A percentile compares a stretch with the other conserved stretches of the same genome.
Evolutionary conservation across 1,140 invertebrate species (phyloP).

Genomic region (Halyomorpha halys): DNA sequence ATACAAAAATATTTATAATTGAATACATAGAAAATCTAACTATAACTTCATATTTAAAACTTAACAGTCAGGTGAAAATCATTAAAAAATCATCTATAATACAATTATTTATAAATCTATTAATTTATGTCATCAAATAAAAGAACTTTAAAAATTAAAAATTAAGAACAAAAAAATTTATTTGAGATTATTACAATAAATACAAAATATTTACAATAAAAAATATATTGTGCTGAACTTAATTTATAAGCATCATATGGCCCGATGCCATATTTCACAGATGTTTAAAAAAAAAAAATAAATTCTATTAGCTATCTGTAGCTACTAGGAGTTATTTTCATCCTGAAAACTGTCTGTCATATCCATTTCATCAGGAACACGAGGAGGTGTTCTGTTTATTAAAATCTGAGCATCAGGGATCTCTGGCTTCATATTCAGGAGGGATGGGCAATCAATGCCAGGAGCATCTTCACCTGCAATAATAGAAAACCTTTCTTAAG

Average conservation of each 20-base stretch:
- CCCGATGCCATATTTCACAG: too few species aligned
- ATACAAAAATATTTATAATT: too few species aligned
- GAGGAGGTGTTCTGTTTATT: not conserved
- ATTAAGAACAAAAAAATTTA: not conserved
- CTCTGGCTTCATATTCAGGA: not conserved
- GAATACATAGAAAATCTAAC: too few species aligned
- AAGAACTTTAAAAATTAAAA: not conserved
- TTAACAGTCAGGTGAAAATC: too few species aligned
- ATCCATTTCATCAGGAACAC: conserved; percentile 22
- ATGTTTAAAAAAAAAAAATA: not conserved
- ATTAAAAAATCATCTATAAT: conserved; percentile 4
- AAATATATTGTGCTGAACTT: too few species aligned
- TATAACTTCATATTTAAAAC: too few species aligned
- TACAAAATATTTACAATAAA: not conserved
- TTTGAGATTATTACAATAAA: not conserved
- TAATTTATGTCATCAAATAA: conserved; percentile 6
- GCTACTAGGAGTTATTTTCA: conserved; percentile 28
- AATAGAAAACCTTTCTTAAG: too few species aligned
- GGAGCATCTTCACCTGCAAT: conserved; percentile 6
- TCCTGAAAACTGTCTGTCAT: conserved; percentile 31
- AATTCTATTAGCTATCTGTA: not conserved
- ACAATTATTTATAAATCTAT: conserved; percentile 3
- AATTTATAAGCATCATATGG: too few species aligned
- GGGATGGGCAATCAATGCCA: not conserved
- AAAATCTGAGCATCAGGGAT: not conserved